Conservation (phyloP, 53 echinoderm and acorn worm genomes). For the Paracentrotus lividus region DNA sequence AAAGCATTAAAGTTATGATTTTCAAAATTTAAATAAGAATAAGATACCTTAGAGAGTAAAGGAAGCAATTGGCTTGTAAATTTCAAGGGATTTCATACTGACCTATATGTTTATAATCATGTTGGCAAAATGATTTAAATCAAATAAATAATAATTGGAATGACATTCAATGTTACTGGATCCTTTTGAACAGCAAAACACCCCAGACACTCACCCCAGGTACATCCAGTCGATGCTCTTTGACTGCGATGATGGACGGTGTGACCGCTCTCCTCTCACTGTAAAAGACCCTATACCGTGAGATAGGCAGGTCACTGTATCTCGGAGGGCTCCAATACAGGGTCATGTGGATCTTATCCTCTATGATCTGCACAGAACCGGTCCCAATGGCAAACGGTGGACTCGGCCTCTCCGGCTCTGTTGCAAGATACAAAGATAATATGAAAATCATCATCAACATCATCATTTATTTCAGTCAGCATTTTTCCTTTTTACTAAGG, state of each 20-base stretch:
- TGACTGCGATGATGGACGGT: conserved; percentile 58
- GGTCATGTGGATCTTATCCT: conserved; percentile 69
- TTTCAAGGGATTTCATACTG: too few species aligned
- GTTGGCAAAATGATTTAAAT: too few species aligned
- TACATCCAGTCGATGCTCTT: conserved; percentile 74
- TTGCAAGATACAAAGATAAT: background rate
- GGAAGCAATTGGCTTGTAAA: too few species aligned
- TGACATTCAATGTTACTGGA: too few species aligned
- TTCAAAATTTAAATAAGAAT: too few species aligned
- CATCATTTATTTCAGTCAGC: too few species aligned
- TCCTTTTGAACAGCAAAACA: background rate
- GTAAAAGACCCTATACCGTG: conserved; percentile 82
- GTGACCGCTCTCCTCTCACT: conserved; percentile 73
- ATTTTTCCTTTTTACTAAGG: too few species aligned
- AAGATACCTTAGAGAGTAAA: too few species aligned
- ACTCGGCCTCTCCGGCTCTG: conserved; percentile 84
- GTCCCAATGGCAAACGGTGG: conserved; percentile 74
- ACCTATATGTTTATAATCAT: too few species aligned
- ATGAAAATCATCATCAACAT: background rate
- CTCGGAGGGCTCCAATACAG: conserved; percentile 89
- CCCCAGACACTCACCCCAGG: conserved; percentile 74
- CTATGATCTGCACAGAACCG: conserved; percentile 51
- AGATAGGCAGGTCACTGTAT: conserved; percentile 81
- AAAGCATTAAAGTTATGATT: too few species aligned
- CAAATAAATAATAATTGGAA: too few species aligned